Conservation (phyloP, 2,113 vertebrate species). For the Gasterosteus nipponicus region DNA sequence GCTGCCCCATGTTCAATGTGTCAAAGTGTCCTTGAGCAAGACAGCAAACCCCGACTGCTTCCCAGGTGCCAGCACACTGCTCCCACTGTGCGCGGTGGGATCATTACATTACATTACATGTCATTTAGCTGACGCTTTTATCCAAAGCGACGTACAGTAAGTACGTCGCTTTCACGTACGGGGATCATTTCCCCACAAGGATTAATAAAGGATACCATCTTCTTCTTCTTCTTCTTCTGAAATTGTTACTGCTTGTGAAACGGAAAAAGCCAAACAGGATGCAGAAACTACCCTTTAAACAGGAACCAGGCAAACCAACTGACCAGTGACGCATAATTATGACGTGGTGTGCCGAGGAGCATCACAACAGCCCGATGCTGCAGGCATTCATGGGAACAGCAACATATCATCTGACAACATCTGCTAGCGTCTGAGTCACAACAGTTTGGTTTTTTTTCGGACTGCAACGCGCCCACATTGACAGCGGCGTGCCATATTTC, state of each 20-base stretch:
- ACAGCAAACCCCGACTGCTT: too few species aligned
- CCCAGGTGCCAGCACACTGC: too few species aligned
- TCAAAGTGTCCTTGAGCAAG: too few species aligned
- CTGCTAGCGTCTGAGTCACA: not conserved
- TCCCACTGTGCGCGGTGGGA: too few species aligned
- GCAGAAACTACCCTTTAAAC: not conserved
- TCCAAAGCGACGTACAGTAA: too few species aligned
- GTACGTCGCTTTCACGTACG: too few species aligned
- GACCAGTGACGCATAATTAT: not conserved
- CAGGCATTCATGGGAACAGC: not conserved
- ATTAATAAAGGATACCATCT: too few species aligned
- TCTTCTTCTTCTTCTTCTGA: too few species aligned
- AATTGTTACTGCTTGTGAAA: not conserved
- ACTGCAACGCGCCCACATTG: constrained; percentile 12
- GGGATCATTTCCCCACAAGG: too few species aligned
- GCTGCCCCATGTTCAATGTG: too few species aligned
- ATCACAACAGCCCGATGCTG: not conserved
- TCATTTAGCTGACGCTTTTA: too few species aligned
- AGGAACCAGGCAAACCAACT: not conserved
- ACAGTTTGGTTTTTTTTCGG: constrained; percentile 13
- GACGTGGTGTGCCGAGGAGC: not conserved
- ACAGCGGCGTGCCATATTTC: constrained; percentile 23
- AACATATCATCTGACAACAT: not conserved
- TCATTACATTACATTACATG: too few species aligned
- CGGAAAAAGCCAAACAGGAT: not conserved